phyloP scores from a whole-genome alignment of 2,113 vertebrate species.

The Pedionomus torquatus region DNA sequence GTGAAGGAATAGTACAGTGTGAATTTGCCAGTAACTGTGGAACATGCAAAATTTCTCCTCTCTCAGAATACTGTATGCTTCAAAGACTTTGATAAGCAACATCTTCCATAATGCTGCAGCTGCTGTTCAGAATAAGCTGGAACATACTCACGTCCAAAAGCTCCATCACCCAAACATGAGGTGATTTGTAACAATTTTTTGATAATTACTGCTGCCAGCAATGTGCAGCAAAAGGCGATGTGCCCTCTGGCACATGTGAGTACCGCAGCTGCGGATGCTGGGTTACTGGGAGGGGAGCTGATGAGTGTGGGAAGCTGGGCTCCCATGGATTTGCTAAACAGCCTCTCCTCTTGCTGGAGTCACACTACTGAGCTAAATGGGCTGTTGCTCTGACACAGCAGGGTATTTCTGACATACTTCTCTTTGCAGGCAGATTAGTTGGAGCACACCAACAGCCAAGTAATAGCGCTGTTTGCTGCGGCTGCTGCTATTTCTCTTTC shows the following conservation, averaged over 20 bases:
- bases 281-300: fast-evolving
- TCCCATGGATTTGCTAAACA: fast-evolving
- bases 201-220: not conserved
- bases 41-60: not conserved
- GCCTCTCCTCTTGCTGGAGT: not conserved
- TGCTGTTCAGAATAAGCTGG: not conserved
- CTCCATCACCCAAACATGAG: not conserved
- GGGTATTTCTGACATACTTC: fast-evolving
- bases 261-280: fast-evolving
- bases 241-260: not conserved
- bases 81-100: not conserved
- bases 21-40: not conserved
- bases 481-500: not conserved
- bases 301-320: not conserved
- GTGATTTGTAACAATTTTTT: not conserved
- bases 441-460: not conserved
- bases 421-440: not conserved
- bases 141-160: not conserved
- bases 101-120: not conserved
- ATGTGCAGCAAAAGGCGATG: fast-evolving
- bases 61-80: not conserved
- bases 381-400: not conserved
- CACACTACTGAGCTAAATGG: not conserved
- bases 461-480: not conserved
- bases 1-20: not conserved